Percentiles rank a stretch among this genome's conserved stretches.
Evolutionary conservation across 2,113 vertebrate species (phyloP).

Genomic region (Centropus bengalensis): DNA sequence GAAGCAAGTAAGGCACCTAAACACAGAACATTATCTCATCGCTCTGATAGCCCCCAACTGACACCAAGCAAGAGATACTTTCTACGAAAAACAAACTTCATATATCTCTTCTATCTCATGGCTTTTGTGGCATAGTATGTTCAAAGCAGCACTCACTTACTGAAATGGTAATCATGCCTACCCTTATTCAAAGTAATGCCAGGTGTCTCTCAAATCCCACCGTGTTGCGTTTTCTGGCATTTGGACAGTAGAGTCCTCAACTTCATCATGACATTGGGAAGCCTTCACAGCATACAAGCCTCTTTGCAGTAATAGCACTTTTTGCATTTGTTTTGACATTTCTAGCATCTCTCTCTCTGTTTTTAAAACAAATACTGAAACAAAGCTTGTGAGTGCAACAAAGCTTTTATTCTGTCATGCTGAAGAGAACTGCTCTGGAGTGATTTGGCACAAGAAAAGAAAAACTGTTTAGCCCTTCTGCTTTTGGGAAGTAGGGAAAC

Average conservation of each 20-base stretch:
- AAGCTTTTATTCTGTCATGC: neutral
- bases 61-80: conserved; percentile 1
- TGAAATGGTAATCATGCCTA: conserved; percentile 41
- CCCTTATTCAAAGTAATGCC: conserved; percentile 17
- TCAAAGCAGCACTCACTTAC: neutral
- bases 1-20: conserved; percentile 66
- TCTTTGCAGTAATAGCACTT: neutral
- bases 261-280: neutral
- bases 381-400: neutral
- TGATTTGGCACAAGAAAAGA: neutral
- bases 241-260: neutral
- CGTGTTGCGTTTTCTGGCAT: conserved; percentile 36
- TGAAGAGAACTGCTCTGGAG: neutral
- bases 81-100: conserved; percentile 33
- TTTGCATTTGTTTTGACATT: neutral
- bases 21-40: conserved; percentile 68
- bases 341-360: neutral
- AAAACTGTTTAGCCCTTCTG: neutral
- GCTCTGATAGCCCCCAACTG: conserved; percentile 17
- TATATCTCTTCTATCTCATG: conserved; percentile 15
- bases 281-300: neutral
- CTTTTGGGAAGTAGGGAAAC: neutral
- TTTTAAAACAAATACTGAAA: neutral
- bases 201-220: conserved; percentile 31
- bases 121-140: neutral